Base-by-base conservation (phyloP, 2,797 vertebrate genomes). In the Gorsachius magnificus region DNA sequence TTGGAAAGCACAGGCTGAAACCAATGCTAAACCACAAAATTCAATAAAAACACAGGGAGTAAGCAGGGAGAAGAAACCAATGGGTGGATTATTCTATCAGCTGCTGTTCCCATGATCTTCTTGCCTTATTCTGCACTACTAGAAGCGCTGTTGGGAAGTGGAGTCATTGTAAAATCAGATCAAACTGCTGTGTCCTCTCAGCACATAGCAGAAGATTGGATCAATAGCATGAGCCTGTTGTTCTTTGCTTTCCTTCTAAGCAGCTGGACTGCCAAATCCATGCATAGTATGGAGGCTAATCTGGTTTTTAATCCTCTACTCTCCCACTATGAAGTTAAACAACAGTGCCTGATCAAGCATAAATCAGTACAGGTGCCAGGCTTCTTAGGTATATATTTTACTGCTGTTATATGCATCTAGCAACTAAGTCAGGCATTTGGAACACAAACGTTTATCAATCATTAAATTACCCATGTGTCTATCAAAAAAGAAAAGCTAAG, bases 1-100 rank as follows among this genome's bases (percentile, higher is more conserved):
- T 98, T 77, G 31, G 89, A 95, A 95, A 97, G 96, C 97, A 88
- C 10, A 69, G 97, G 76, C 96, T 95, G 93, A 98, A 98, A 97
- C 93, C 96, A 83, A 91, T 88, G 89, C 96, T 97, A 97, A 96
- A 94, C 96, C 94, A 95, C 97, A 98, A 94, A 95, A 97, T 97
- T 97, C 95, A 97, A 91, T 98, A 97, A 97, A 97, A 97, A 95
- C 80, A 41, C 90, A 88, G 97, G 79, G 92, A 95, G 92, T 90
- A 94, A 97, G 96, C 95, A 97, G 82, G 94, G 93, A 91, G 83
- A 72, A 96, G 92, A 96, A 97, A 93, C 96, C 95, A 95, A 93
- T 79, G 82, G 86, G 79, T 83, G 87, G 88, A 96, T 96, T 96
- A 95, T 90, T 97, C 79, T 35, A 66, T 96, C 93, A 94, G 88